Evolutionary conservation across 2,113 vertebrate species (phyloP).

Genomic region (Ornithorhynchus anatinus): DNA sequence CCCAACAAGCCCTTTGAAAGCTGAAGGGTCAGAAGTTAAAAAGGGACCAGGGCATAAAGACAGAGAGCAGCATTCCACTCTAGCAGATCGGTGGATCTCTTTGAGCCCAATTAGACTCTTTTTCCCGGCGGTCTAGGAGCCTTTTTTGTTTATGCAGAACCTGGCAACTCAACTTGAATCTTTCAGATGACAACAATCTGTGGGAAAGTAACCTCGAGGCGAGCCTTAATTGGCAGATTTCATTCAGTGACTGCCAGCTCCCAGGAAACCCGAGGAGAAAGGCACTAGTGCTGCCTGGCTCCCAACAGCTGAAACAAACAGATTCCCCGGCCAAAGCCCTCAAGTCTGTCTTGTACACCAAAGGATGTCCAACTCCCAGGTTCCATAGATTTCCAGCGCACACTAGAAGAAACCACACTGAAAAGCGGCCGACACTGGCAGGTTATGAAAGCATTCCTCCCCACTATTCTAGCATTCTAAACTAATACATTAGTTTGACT

Average conservation of each 20-base stretch:
- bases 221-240: background rate
- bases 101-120: background rate
- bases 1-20: too few species aligned
- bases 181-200: background rate
- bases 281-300: background rate
- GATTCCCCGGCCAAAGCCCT: background rate
- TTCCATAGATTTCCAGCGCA: background rate
- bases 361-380: background rate
- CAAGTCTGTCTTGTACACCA: background rate
- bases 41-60: background rate
- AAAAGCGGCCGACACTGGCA: background rate
- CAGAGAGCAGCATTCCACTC: background rate
- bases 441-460: background rate
- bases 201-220: background rate
- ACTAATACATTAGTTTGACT: background rate
- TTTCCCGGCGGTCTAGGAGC: background rate
- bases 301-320: background rate
- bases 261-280: slow-evolving; percentile 11
- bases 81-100: background rate
- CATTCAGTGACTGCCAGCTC: background rate
- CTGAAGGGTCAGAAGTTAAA: background rate
- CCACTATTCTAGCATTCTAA: background rate
- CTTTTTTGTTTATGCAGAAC: background rate
- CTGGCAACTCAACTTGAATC: background rate
- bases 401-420: background rate